Evolutionary conservation across 2,888 invertebrate genomes (phyloP).

Genomic region (Cecidostiba fungosa): DNA sequence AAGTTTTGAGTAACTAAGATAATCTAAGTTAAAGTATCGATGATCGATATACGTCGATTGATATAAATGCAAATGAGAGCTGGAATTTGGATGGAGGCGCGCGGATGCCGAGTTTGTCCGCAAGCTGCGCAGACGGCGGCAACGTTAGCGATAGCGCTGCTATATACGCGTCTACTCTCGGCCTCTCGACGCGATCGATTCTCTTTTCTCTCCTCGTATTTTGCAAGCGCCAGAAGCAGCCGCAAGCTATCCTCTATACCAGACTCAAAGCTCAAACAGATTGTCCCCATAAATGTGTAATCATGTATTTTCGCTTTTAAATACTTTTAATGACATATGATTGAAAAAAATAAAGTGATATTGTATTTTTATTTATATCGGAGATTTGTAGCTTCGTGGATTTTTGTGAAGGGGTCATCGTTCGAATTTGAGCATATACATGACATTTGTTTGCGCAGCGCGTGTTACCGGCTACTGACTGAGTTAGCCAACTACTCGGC

Average conservation of each 20-base stretch:
- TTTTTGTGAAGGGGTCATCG: background rate
- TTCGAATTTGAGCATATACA: background rate
- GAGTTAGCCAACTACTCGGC: conserved; percentile 54
- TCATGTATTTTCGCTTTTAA: background rate
- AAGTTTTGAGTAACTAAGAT: background rate
- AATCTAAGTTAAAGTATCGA: background rate
- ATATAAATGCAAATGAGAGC: background rate
- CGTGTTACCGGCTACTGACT: conserved; percentile 36
- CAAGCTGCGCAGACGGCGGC: background rate
- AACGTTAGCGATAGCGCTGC: background rate
- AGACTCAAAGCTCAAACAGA: background rate
- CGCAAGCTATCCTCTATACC: background rate
- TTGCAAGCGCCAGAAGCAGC: conserved; percentile 7
- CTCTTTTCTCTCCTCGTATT: conserved; percentile 29
- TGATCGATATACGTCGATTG: background rate
- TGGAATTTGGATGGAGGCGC: background rate
- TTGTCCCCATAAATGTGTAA: background rate
- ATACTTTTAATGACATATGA: background rate
- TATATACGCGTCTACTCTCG: conserved; percentile 22
- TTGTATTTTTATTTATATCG: background rate
- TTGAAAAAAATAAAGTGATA: background rate
- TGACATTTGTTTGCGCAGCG: background rate
- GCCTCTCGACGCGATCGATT: conserved; percentile 30
- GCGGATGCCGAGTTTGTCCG: conserved; percentile 5
- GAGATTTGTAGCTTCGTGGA: background rate